Evolutionary conservation across 2,888 invertebrate genomes (phyloP).

Genomic region (Caenorhabditis drosophilae): DNA sequence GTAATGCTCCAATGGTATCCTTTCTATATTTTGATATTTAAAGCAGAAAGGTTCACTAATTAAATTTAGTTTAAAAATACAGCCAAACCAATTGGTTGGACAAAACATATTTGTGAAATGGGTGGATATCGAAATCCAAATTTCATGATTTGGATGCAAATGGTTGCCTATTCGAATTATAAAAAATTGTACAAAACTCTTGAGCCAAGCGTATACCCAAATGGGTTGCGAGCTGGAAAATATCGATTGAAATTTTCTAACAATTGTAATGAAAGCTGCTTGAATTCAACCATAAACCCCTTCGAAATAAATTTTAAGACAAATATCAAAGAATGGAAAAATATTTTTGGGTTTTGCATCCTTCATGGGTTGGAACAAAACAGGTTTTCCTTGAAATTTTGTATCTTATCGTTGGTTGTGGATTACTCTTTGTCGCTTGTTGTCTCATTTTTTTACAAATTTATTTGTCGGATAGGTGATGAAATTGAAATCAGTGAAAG

Average conservation of each 20-base stretch:
- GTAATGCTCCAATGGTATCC: conserved; percentile 19
- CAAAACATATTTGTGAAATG: conserved; percentile 31
- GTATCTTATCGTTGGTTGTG: conserved; percentile 25
- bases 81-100: conserved; percentile 22
- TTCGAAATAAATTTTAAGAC: no score
- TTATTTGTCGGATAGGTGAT: conserved; percentile 12
- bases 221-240: conserved; percentile 10
- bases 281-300: no score
- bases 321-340: conserved; percentile 11
- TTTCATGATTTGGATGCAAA: conserved; percentile 25
- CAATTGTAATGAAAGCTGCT: no score
- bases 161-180: conserved; percentile 18
- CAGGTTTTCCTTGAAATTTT: conserved; percentile 23
- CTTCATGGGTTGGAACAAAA: conserved; percentile 32
- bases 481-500: background rate
- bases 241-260: conserved; percentile 20
- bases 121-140: conserved; percentile 27
- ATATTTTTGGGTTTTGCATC: conserved; percentile 28
- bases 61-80: conserved; percentile 32
- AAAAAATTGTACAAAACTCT: conserved; percentile 28
- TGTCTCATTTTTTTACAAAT: conserved; percentile 17
- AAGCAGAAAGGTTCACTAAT: background rate
- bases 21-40: background rate
- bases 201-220: conserved; percentile 2
- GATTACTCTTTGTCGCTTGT: conserved; percentile 9